Percentiles rank a stretch among this genome's conserved stretches.
These are phyloP conservation scores for Enteromius afrohamiltoni DNA, from an alignment of 2,797 vertebrate genomes.

Conservation along the genomic window DNA sequence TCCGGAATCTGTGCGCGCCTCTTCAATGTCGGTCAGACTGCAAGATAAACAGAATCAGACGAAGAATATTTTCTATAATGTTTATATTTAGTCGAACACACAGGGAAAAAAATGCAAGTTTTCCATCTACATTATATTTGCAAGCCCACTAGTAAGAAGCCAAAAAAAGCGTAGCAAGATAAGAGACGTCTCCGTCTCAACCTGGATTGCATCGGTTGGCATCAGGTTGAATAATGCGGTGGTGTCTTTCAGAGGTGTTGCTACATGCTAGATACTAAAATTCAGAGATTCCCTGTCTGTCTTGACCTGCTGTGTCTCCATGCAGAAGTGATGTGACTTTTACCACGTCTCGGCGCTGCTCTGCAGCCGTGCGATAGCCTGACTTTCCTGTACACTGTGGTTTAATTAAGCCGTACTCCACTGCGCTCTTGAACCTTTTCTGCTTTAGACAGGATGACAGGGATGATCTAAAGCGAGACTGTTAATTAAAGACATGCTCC, in stretches of 20 bases:
- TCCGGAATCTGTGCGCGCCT: background rate
- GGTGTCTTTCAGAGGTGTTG: conserved; percentile 35
- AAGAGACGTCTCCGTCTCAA: conserved; percentile 10
- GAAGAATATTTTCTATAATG: conserved; percentile 31
- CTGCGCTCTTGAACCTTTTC: conserved; percentile 42
- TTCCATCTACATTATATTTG: conserved; percentile 17
- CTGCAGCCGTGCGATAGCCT: background rate
- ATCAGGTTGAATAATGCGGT: conserved; percentile 37
- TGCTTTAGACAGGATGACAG: conserved; percentile 53
- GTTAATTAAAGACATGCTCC: conserved; percentile 60
- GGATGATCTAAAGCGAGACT: conserved; percentile 29
- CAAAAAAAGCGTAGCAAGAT: background rate
- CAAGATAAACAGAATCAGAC: conserved; percentile 38
- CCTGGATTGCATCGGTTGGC: conserved; percentile 25
- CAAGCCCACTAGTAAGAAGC: conserved; percentile 8
- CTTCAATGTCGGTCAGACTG: conserved; percentile 8
- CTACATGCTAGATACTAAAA: conserved; percentile 24
- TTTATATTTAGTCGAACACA: conserved; percentile 38
- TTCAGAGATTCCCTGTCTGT: conserved; percentile 31
- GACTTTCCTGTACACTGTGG: conserved; percentile 24
- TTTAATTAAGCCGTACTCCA: conserved; percentile 56
- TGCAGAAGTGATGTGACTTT: conserved; percentile 46
- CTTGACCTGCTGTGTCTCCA: conserved; percentile 47
- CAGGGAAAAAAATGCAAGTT: background rate
- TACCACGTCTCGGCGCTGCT: background rate